These are phyloP conservation scores for Melanotus villosus DNA, from an alignment of 2,888 invertebrate genomes.

Conservation along the genomic window DNA sequence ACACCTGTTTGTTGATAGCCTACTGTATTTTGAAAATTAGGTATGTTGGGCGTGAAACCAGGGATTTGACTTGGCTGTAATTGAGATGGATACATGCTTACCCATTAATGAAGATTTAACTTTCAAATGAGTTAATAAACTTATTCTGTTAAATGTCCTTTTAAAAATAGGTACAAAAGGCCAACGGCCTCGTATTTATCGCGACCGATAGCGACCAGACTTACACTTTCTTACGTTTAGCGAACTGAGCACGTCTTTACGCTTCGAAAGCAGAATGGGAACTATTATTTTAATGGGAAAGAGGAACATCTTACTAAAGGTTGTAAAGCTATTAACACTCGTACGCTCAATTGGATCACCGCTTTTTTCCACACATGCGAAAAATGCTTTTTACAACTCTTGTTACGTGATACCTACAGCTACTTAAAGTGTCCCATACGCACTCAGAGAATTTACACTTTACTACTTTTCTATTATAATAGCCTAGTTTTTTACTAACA, in stretches of 20 bases:
- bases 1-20: slow-evolving; percentile 2
- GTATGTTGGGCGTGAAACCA: not conserved
- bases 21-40: slow-evolving; percentile 8
- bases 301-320: no score
- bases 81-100: slow-evolving; percentile 8
- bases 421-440: no score
- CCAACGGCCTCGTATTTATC: slow-evolving; percentile 1
- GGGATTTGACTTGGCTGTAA: not conserved
- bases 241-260: slow-evolving; percentile 6
- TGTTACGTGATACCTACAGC: no score
- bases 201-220: slow-evolving; percentile 4
- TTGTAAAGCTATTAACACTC: no score
- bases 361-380: no score
- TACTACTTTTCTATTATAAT: no score
- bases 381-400: no score
- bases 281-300: no score
- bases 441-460: no score
- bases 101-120: slow-evolving; percentile 5
- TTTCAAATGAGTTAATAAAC: slow-evolving; percentile 1
- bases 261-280: slow-evolving; percentile 7
- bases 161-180: not conserved
- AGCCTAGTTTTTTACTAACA: no score
- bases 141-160: slow-evolving; percentile 3
- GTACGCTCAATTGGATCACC: no score
- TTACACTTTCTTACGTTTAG: slow-evolving; percentile 8